phyloP scores from a whole-genome alignment of 2,113 vertebrate species.

The Scytalopus superciliaris region DNA sequence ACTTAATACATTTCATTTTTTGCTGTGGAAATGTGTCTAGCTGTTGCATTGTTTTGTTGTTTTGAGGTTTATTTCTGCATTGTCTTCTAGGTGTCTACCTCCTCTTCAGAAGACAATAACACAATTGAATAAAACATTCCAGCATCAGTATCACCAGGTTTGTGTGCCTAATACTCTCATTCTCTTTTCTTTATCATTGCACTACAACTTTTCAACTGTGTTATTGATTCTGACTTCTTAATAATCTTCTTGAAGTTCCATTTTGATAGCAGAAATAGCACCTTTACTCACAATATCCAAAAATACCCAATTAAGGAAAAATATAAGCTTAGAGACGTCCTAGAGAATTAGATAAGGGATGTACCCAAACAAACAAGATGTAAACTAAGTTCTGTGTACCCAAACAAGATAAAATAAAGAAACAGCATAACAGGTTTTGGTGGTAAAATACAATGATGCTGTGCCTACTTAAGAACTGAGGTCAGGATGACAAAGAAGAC shows the following conservation, averaged over 20 bases:
- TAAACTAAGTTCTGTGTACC: too few relatives aligned
- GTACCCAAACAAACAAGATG: too few relatives aligned
- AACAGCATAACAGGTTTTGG: too few relatives aligned
- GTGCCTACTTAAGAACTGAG: too few relatives aligned
- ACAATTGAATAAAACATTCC: background rate
- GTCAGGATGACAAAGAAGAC: too few relatives aligned
- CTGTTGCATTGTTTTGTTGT: background rate
- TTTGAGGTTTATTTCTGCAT: background rate
- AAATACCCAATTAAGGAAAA: too few relatives aligned
- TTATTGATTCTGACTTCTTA: background rate
- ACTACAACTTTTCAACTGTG: background rate
- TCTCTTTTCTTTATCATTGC: background rate
- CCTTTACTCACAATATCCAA: too few relatives aligned
- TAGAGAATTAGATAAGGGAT: too few relatives aligned
- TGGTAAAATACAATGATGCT: too few relatives aligned
- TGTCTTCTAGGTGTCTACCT: background rate
- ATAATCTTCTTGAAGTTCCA: background rate
- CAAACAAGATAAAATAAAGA: too few relatives aligned
- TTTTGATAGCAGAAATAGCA: background rate
- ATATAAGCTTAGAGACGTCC: too few relatives aligned
- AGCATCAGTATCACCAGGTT: background rate
- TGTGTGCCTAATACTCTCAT: background rate
- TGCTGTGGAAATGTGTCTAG: background rate
- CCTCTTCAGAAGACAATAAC: background rate
- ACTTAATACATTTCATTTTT: background rate